Evolutionary conservation across 2,888 invertebrate species (phyloP).

Genomic region (Drosophila niveifrons): DNA sequence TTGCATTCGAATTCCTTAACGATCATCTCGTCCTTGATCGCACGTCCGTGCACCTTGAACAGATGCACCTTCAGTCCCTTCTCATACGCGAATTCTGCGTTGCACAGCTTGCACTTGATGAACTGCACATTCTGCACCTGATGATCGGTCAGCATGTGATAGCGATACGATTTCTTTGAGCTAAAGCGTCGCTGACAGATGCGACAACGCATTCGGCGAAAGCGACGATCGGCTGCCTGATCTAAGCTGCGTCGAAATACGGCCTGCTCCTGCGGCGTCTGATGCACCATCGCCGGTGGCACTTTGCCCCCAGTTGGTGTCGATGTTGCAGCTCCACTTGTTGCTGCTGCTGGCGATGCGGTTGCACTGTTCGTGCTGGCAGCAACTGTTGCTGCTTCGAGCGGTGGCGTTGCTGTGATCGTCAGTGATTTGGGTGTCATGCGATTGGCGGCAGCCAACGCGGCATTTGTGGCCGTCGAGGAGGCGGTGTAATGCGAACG

Average conservation of each 20-base stretch:
- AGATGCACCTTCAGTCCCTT: constrained; percentile 85
- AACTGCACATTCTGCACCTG: constrained; percentile 85
- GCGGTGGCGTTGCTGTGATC: constrained; percentile 68
- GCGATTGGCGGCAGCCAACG: constrained; percentile 63
- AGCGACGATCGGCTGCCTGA: constrained; percentile 82
- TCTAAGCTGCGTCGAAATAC: constrained; percentile 82
- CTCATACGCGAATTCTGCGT: constrained; percentile 85
- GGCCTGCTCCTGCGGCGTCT: constrained; percentile 75
- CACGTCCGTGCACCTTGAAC: constrained; percentile 84
- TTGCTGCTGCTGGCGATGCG: constrained; percentile 10
- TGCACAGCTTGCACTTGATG: constrained; percentile 85
- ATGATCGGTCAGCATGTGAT: constrained; percentile 85
- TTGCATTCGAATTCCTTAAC: constrained; percentile 85
- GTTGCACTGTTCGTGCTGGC: constrained; percentile 25
- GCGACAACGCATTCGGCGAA: constrained; percentile 85
- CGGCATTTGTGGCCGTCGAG: constrained; percentile 53
- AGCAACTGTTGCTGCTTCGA: constrained; percentile 8
- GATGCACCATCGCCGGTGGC: constrained; percentile 65
- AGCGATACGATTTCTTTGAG: constrained; percentile 85
- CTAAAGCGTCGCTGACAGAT: constrained; percentile 85
- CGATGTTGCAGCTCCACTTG: background rate
- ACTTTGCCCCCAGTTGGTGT: constrained; percentile 4
- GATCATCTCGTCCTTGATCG: constrained; percentile 83
- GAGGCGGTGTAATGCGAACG: constrained; percentile 83
- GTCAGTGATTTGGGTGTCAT: constrained; percentile 72